Evolutionary conservation across 2,888 invertebrate genomes (phyloP), one percentile per base, ranked within the genome.

Genomic region (Sphaerophoria taeniata): DNA sequence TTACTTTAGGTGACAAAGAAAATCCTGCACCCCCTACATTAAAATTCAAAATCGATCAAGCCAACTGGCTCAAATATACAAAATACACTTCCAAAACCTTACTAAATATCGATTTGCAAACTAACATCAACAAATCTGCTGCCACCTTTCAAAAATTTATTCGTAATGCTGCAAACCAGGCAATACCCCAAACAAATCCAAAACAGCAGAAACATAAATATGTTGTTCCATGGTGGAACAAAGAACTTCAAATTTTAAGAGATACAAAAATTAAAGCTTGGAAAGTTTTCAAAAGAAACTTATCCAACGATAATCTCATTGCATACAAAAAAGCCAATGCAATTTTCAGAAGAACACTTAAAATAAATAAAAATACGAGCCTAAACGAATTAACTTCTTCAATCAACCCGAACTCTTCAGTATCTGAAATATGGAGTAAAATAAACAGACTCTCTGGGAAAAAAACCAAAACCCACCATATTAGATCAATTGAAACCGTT

Each of bases 261-360:
- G 6, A 6, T 31, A 31, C 16, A 4, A 51, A 51, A 51, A 24
- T 24, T 24, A 24, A 24, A 24, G 24, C 24, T 24, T 24, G 16
- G 11, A 51, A 9, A 51, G 51, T 24, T 5, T 31, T 16, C 1
- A 51, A 31, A 24, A 51, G 31, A 51, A 51, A 51, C 2, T 11
- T 11, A 5, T 24, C 24, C 1, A 0, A 11, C 16, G 51, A 51
- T 24, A 24, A 51, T 5, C 33, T 63, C 12, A 24, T 61, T 6
- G 14, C 31, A 11, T 61, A 16, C 31, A 61, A 34, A n/a, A 34
- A 56, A 58, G 12, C 58, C 36, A 58, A 56, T 33, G 33, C 34
- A 33, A 4, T 58, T n/a, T 45, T 45, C 11, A 45, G 45, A 12
- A 45, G n/a, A 58, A 12, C n/a, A 12, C 34, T 24, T 24, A 24